Conservation (phyloP, 2,797 vertebrate species). For the Falco berigora region DNA sequence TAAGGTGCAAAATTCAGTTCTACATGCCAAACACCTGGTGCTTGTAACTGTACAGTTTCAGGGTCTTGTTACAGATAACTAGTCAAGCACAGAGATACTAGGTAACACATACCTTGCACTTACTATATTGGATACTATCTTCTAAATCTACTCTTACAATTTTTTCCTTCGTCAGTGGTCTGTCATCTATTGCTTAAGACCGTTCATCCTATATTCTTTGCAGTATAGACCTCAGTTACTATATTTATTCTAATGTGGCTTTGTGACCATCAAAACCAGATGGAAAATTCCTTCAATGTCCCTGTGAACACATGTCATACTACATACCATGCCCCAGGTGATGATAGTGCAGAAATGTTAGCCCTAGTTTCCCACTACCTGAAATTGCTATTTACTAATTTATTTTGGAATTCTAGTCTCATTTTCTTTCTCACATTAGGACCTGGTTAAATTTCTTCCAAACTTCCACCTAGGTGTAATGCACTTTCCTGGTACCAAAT, state of each 20-base stretch:
- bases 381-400: background rate
- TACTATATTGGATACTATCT: background rate
- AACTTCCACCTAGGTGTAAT: background rate
- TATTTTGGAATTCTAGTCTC: background rate
- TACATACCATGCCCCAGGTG: background rate
- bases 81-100: background rate
- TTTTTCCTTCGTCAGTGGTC: background rate
- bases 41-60: background rate
- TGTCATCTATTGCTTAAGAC: background rate
- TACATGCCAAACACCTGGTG: background rate
- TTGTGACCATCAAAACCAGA: background rate
- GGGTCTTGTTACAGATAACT: background rate
- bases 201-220: background rate
- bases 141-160: background rate
- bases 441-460: background rate
- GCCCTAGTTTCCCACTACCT: background rate
- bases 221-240: background rate
- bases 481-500: background rate
- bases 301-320: background rate
- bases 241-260: background rate
- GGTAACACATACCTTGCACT: background rate
- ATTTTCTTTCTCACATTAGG: background rate
- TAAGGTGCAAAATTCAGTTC: background rate
- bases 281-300: background rate
- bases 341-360: background rate